phyloP scores from a whole-genome alignment of 2,113 vertebrate genomes.

The Xiphias gladius region DNA sequence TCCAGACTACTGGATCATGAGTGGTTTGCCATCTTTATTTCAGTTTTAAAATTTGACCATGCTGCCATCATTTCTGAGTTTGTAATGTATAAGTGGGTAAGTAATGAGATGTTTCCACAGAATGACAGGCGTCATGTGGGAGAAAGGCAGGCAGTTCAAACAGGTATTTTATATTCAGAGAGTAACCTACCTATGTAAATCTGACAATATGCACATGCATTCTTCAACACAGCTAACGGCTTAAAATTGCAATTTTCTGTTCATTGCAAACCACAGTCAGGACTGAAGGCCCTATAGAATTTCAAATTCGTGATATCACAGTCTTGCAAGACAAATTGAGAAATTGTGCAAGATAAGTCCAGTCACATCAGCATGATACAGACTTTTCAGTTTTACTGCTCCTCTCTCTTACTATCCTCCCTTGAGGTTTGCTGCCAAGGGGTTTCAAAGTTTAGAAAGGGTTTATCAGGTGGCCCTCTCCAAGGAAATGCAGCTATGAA shows the following conservation, averaged over 20 bases:
- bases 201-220: not conserved
- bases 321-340: not conserved
- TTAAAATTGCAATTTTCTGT: not conserved
- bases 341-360: not conserved
- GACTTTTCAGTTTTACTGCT: not conserved
- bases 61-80: not conserved
- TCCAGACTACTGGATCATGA: not conserved
- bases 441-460: not conserved
- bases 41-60: not conserved
- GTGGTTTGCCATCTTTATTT: not conserved
- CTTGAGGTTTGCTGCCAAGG: not conserved
- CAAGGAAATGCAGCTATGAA: not conserved
- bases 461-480: not conserved
- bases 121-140: not conserved
- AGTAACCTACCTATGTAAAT: not conserved
- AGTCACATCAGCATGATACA: not conserved
- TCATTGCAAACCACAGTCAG: not conserved
- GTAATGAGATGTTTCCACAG: not conserved
- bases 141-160: not conserved
- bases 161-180: not conserved
- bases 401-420: not conserved
- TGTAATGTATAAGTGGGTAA: not conserved
- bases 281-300: not conserved
- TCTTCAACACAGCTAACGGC: not conserved
- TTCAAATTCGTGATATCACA: conserved; percentile 2